Conservation (phyloP, 2,888 invertebrate genomes). For the Drymonia ruficornis region DNA sequence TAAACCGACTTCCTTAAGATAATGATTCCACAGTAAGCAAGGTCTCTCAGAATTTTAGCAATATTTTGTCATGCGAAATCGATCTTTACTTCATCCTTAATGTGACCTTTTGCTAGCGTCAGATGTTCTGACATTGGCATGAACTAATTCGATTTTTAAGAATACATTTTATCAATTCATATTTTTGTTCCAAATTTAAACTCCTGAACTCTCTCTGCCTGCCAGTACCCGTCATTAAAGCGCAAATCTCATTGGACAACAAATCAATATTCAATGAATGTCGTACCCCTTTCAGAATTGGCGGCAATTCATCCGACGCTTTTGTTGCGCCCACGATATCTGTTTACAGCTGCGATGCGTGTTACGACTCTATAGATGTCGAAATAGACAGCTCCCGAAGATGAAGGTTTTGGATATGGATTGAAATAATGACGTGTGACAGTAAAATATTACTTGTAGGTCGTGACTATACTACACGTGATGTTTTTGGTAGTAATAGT, state of each 20-base stretch:
- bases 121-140: no score
- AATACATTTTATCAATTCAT: no score
- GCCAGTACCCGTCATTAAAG: conserved; percentile 26
- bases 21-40: no score
- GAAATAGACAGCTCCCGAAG: not conserved
- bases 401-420: not conserved
- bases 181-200: not conserved
- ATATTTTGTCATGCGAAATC: no score
- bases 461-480: no score
- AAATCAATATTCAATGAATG: conserved; percentile 50
- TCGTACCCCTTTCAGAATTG: conserved; percentile 52
- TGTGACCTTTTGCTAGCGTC: no score
- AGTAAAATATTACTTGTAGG: not conserved
- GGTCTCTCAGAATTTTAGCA: no score
- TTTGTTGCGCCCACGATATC: conserved; percentile 30
- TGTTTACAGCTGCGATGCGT: conserved; percentile 20
- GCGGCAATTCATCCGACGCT: conserved; percentile 28
- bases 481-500: no score
- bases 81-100: no score
- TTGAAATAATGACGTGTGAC: not conserved
- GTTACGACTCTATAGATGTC: not conserved
- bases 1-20: no score
- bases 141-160: no score
- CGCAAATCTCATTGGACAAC: conserved; percentile 15
- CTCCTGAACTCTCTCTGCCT: conserved; percentile 2